Evolutionary conservation across 2,888 invertebrate species (phyloP), one percentile per base, ranked within the genome.

Genomic region (Syrphus vitripennis): DNA sequence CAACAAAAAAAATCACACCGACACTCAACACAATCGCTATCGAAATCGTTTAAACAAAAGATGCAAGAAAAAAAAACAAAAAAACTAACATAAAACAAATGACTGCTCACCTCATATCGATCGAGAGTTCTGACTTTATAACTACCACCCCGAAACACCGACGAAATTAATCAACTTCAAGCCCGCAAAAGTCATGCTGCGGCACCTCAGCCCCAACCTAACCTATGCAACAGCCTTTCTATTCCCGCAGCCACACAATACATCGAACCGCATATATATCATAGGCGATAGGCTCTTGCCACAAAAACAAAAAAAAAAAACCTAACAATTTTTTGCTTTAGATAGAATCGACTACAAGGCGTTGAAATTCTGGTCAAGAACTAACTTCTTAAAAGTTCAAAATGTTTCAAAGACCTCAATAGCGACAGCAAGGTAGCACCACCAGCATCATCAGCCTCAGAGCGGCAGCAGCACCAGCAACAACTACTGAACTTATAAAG

Each of bases 291-390:
- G 61, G 79, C 63, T 74, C 21, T 50, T 21, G 26, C 29, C 55
- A 76, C 42, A 50, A 67, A 37, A 34, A 21, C 12, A 14, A 14
- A n/a, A n/a, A n/a, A n/a, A n/a, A n/a, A n/a, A n/a, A n/a, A n/a
- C n/a, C n/a, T n/a, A n/a, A n/a, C n/a, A n/a, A n/a, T n/a, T n/a
- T n/a, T n/a, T 45, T 74, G 74, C 70, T 53, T 67, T 50, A 50
- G 83, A 83, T 83, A 50, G 61, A 79, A 87, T 79, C 78, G 65
- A 59, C 83, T 70, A 87, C 71, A 78, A 87, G 82, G 83, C 87
- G 83, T 87, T 61, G 76, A 86, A 86, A 88, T 83, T 88, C 83
- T 88, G 88, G 88, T 88, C 88, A 88, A 88, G 88, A 88, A 87
- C 88, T 83, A 78, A 86, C 86, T 80, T 86, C 87, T 88, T 83